Evolutionary conservation across 2,888 invertebrate genomes (phyloP).

Genomic region (Orthonychiurus folsomi): DNA sequence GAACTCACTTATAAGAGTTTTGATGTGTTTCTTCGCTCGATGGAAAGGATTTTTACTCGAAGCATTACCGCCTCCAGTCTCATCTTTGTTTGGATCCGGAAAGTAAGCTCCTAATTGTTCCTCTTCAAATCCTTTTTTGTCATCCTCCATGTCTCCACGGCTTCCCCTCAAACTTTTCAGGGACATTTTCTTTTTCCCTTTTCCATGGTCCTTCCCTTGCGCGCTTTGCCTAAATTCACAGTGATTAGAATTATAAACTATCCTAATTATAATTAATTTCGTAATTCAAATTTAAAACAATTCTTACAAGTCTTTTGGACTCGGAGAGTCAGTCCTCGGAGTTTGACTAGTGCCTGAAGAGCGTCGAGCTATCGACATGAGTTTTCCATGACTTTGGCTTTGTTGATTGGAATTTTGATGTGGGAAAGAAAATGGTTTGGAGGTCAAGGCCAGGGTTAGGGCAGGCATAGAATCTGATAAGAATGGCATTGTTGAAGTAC

Average conservation of each 20-base stretch:
- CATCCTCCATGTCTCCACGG: slow-evolving; percentile 13
- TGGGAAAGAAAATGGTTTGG: slow-evolving; percentile 26
- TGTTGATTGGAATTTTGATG: background rate
- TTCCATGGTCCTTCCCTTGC: background rate
- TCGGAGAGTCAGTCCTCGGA: slow-evolving; percentile 5
- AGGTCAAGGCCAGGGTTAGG: slow-evolving; percentile 27
- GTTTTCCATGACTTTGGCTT: slow-evolving; percentile 6
- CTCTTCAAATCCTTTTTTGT: slow-evolving; percentile 22
- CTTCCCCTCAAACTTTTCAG: slow-evolving; percentile 30
- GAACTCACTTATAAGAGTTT: slow-evolving; percentile 44
- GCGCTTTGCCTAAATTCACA: slow-evolving; percentile 2
- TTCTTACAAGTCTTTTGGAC: slow-evolving; percentile 2
- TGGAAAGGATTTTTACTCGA: slow-evolving; percentile 44
- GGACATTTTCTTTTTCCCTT: slow-evolving; percentile 28
- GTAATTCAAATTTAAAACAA: background rate
- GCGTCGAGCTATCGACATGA: background rate
- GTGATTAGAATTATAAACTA: background rate
- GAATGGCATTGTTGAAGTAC: slow-evolving; percentile 21
- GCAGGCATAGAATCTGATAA: slow-evolving; percentile 33
- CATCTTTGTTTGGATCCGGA: slow-evolving; percentile 17
- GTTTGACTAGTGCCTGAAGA: background rate
- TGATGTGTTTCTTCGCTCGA: slow-evolving; percentile 47
- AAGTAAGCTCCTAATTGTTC: no score
- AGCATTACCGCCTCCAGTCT: slow-evolving; percentile 5
- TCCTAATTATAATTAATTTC: background rate